A percentile compares a stretch with the other conserved stretches of the same genome.
Evolutionary conservation across 2,797 vertebrate genomes (phyloP).

Genomic region (Protosalanx chinensis): DNA sequence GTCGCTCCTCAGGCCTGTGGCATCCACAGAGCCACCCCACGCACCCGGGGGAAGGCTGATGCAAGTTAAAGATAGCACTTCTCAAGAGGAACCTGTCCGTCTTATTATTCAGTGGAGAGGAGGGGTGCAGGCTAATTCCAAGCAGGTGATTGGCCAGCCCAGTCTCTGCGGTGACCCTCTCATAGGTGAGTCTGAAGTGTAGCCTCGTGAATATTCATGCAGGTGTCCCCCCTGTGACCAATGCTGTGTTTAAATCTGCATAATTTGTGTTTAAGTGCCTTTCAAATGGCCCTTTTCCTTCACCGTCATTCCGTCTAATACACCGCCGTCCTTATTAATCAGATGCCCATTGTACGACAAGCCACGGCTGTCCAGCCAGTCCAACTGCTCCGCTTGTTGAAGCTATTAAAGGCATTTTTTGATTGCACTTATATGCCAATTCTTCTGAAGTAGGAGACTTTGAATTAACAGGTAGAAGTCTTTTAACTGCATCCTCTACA

Average conservation of each 20-base stretch:
- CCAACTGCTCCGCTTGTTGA: conserved; percentile 18
- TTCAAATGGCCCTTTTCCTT: conserved; percentile 71
- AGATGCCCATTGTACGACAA: conserved; percentile 55
- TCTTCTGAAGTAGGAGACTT: conserved; percentile 24
- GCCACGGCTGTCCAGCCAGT: conserved; percentile 36
- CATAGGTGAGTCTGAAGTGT: conserved; percentile 60
- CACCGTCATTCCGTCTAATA: conserved; percentile 63
- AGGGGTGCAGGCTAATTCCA: conserved; percentile 28
- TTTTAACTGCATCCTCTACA: too few species aligned
- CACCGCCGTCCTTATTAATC: conserved; percentile 70
- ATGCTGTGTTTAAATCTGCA: conserved; percentile 73
- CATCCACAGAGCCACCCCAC: too few species aligned
- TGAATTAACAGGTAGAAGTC: too few species aligned
- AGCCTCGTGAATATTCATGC: conserved; percentile 70
- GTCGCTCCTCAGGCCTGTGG: too few species aligned
- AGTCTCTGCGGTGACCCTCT: conserved; percentile 49
- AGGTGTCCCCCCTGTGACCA: conserved; percentile 58
- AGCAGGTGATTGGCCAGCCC: conserved; percentile 57
- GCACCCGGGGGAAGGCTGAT: not conserved
- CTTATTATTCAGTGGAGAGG: conserved; percentile 12
- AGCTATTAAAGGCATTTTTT: conserved; percentile 32
- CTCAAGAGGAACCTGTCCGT: not conserved
- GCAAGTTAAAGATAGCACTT: not conserved
- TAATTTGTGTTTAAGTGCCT: conserved; percentile 76
- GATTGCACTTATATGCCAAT: conserved; percentile 33